Conservation (phyloP, 2,888 invertebrate genomes). For the Trichogramma dendrolimi region DNA sequence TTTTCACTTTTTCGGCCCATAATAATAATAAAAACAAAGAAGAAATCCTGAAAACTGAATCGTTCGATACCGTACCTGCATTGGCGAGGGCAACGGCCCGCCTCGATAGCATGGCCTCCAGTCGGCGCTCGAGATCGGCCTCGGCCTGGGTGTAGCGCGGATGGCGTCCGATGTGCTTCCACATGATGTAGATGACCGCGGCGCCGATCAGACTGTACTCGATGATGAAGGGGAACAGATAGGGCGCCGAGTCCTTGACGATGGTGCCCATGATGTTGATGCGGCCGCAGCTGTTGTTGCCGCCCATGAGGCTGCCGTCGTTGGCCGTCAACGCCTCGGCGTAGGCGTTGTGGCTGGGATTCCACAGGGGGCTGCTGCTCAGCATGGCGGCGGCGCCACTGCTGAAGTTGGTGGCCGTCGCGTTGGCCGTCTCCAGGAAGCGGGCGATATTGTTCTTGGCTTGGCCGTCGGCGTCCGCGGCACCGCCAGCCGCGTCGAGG, state of each 20-base stretch:
- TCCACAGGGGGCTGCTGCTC: slow-evolving; percentile 30
- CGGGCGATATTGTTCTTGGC: slow-evolving; percentile 40
- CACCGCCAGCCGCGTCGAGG: slow-evolving; percentile 50
- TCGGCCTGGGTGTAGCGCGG: slow-evolving; percentile 73
- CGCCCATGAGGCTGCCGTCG: slow-evolving; percentile 37
- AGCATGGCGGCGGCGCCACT: slow-evolving; percentile 26
- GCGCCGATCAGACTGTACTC: slow-evolving; percentile 94
- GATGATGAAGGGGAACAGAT: slow-evolving; percentile 92
- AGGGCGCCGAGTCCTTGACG: slow-evolving; percentile 88
- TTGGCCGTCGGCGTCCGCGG: slow-evolving; percentile 45
- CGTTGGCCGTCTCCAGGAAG: slow-evolving; percentile 46
- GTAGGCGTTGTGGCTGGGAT: slow-evolving; percentile 41
- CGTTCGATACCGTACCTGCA: slow-evolving; percentile 55
- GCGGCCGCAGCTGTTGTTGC: slow-evolving; percentile 67
- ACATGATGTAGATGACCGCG: slow-evolving; percentile 93
- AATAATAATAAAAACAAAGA: neutral
- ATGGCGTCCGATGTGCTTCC: slow-evolving; percentile 89
- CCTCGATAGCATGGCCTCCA: slow-evolving; percentile 83
- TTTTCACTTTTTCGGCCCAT: neutral
- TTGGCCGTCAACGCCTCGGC: slow-evolving; percentile 43
- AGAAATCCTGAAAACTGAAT: neutral
- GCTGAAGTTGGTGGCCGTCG: slow-evolving; percentile 47
- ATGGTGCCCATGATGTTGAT: slow-evolving; percentile 89
- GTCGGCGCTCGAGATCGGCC: slow-evolving; percentile 81
- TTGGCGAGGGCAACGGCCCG: slow-evolving; percentile 82